Evolutionary conservation across 1,140 invertebrate species (phyloP).

Genomic region (Nymphalis io): DNA sequence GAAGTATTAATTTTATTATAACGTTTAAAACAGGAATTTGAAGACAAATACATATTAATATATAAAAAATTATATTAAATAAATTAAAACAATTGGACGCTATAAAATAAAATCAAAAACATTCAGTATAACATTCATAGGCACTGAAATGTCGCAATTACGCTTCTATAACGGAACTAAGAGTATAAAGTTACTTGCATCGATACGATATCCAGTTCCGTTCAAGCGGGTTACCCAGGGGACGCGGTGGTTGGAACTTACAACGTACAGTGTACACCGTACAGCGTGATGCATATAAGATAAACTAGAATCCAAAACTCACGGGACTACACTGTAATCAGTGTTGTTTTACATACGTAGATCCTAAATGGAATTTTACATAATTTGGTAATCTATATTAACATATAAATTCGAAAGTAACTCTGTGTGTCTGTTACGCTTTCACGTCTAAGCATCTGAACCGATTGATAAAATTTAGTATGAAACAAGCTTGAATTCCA

Average conservation of each 20-base stretch:
- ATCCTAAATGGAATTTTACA: background rate
- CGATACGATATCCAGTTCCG: conserved; percentile 51
- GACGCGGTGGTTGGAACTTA: conserved; percentile 46
- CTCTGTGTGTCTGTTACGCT: too few species aligned
- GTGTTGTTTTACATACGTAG: conserved; percentile 25
- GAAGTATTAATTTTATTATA: too few species aligned
- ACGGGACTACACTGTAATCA: conserved; percentile 57
- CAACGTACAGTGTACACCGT: conserved; percentile 46
- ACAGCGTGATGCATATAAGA: conserved; percentile 64
- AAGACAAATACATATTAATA: too few species aligned
- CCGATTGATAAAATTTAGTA: too few species aligned
- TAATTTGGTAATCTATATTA: too few species aligned
- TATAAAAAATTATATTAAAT: background rate
- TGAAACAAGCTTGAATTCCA: too few species aligned
- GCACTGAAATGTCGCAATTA: conserved; percentile 9
- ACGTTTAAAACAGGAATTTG: too few species aligned
- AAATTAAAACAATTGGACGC: background rate
- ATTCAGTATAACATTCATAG: background rate
- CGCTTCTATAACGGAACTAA: conserved; percentile 20
- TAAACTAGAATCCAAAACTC: conserved; percentile 58
- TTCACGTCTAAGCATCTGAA: too few species aligned
- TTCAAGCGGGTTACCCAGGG: conserved; percentile 45
- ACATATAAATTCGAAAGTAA: too few species aligned
- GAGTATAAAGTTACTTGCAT: conserved; percentile 41
- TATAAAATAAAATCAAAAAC: background rate